Percentiles rank a stretch among this genome's conserved stretches.
Evolutionary conservation across 2,113 vertebrate species (phyloP).

Genomic region (Nycticorax nycticorax): DNA sequence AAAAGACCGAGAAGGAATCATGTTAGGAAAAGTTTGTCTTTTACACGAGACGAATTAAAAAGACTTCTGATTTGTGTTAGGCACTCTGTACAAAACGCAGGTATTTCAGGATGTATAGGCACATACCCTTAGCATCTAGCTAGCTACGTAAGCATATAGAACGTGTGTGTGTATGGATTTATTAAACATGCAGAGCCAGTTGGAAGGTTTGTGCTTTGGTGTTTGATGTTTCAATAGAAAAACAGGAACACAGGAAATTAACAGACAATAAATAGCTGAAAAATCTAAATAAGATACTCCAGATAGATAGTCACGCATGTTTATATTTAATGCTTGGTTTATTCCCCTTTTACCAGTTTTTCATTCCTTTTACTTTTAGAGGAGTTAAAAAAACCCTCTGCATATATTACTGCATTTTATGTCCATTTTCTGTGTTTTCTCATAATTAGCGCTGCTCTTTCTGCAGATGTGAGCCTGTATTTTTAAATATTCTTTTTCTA

Average conservation of each 20-base stretch:
- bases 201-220: constrained; percentile 66
- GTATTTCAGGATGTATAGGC: constrained; percentile 21
- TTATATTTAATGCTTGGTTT: constrained; percentile 49
- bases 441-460: constrained; percentile 52
- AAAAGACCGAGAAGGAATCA: constrained; percentile 49
- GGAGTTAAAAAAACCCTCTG: constrained; percentile 58
- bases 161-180: background rate
- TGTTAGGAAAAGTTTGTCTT: constrained; percentile 78
- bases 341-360: constrained; percentile 38
- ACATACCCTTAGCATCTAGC: background rate
- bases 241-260: constrained; percentile 57
- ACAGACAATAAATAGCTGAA: constrained; percentile 62
- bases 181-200: constrained; percentile 31
- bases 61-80: constrained; percentile 56
- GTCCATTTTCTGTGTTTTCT: constrained; percentile 39
- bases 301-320: constrained; percentile 45
- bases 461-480: constrained; percentile 59
- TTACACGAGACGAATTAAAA: constrained; percentile 67
- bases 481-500: constrained; percentile 44
- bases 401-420: constrained; percentile 60
- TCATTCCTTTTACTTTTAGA: constrained; percentile 48
- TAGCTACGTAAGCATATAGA: background rate
- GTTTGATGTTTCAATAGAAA: constrained; percentile 57
- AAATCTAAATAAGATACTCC: constrained; percentile 71
- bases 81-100: constrained; percentile 31